phyloP scores from a whole-genome alignment of 1,140 invertebrate species.

The Drosophila sturtevanti region DNA sequence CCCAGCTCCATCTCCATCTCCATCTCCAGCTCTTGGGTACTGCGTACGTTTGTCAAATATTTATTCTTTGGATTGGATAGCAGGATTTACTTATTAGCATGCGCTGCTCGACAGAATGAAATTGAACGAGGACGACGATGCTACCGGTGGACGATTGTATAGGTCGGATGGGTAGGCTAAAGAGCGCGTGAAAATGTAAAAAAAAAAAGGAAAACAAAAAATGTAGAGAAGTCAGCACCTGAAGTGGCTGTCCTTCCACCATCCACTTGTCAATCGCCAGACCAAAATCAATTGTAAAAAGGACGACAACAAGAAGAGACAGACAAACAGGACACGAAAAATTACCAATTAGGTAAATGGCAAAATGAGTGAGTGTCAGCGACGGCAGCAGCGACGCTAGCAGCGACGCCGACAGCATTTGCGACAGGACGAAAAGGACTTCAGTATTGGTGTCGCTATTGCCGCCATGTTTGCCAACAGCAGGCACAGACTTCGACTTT shows the following conservation, averaged over 20 bases:
- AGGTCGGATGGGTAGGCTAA: constrained; percentile 51
- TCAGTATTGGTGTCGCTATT: constrained; percentile 57
- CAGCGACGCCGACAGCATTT: not conserved
- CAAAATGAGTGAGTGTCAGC: constrained; percentile 68
- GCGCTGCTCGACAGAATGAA: constrained; percentile 25
- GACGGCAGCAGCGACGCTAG: too few relatives aligned
- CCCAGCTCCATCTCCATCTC: too few relatives aligned
- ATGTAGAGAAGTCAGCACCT: constrained; percentile 36
- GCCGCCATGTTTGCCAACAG: constrained; percentile 43
- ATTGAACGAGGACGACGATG: constrained; percentile 5
- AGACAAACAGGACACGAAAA: constrained; percentile 42
- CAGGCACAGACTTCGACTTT: constrained; percentile 15
- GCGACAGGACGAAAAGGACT: constrained; percentile 28
- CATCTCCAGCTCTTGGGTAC: not conserved
- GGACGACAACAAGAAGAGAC: constrained; percentile 36
- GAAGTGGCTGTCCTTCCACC: constrained; percentile 44
- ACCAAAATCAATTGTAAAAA: constrained; percentile 43
- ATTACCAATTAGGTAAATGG: constrained; percentile 79
- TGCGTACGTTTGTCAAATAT: constrained; percentile 79
- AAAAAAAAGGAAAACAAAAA: too few relatives aligned
- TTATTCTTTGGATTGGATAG: constrained; percentile 80
- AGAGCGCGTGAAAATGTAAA: constrained; percentile 57
- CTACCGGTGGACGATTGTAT: constrained; percentile 67
- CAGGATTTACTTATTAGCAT: constrained; percentile 81
- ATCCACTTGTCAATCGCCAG: constrained; percentile 68